Evolutionary conservation across 2,113 vertebrate genomes (phyloP), one percentile per base, ranked within the genome.

Genomic region (Pseudonaja textilis): DNA sequence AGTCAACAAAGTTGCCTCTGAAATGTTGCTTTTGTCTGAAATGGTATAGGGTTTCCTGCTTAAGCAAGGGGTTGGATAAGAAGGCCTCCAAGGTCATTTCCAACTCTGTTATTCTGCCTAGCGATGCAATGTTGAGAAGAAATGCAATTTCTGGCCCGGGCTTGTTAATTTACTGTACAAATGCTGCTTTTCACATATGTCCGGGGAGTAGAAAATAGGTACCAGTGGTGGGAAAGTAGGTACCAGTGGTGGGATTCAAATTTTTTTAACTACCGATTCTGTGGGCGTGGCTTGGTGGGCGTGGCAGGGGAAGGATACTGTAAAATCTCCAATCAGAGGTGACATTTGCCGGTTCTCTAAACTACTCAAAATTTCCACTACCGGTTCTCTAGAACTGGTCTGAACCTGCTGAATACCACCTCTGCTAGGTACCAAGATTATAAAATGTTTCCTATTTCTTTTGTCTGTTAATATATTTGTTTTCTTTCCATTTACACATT

Each of bases 381-480:
- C 47, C 0, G 1, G 47, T 50, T 10, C 1, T 9, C 47, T 8
- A 50, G 47, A 50, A 50, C 47, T 50, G 47, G 47, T 50, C 47
- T 10, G 47, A 50, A 50, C 8, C 47, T 50, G 47, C 47, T 47
- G 6, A 47, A 47, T 47, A 50, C 47, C 47, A 50, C 47, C 47
- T 10, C 47, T 50, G 47, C 47, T 50, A 50, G 47, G 47, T 50
- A 50, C 8, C 47, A 50, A n/a, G 91, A 90, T n/a, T 57, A 91
- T 18, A 92, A 81, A 92, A 94, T 59, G 64, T 85, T 93, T 86
- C 89, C 74, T 94, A 92, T 93, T 45, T 26, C 64, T 93, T 90
- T 91, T 18, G 0, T 56, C n/a, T 56, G 87, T 74, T 25, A 50
- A 92, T 91, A 64, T 34, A 34, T 14, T 4, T 81, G 2, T 0